Percentiles rank a stretch among this genome's conserved stretches.
Evolutionary conservation across 2,113 vertebrate species (phyloP).

Genomic region (Tachuris rubrigastra): DNA sequence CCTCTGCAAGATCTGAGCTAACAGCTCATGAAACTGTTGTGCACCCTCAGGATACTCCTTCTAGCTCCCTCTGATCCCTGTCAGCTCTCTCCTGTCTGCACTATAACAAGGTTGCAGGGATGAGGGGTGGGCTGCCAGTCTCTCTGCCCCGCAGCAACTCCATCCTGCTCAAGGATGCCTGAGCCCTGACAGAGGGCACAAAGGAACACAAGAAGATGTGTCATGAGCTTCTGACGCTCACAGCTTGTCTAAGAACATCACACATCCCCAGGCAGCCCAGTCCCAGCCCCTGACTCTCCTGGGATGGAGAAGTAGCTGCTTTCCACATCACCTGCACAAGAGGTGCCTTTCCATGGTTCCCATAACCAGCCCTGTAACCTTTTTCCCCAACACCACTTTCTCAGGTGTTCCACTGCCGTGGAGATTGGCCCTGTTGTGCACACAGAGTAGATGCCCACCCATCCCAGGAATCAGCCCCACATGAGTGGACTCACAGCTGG

Average conservation of each 20-base stretch:
- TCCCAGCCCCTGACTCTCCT: neutral
- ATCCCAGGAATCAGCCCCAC: neutral
- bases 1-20: neutral
- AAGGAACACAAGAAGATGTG: neutral
- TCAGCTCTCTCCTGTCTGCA: neutral
- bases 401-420: neutral
- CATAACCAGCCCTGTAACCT: neutral
- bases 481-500: neutral
- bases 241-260: neutral
- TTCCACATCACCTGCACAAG: neutral
- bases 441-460: neutral
- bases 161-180: neutral
- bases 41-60: neutral
- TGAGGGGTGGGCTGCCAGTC: neutral
- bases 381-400: neutral
- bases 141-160: neutral
- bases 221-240: neutral
- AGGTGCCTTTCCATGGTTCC: neutral
- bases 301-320: neutral
- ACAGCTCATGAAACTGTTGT: fast-evolving
- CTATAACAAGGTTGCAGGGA: neutral
- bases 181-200: fast-evolving
- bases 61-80: neutral
- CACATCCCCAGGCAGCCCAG: neutral
- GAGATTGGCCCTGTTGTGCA: neutral